Conservation (phyloP, 1,140 invertebrate species). For the Heliconius himera region DNA sequence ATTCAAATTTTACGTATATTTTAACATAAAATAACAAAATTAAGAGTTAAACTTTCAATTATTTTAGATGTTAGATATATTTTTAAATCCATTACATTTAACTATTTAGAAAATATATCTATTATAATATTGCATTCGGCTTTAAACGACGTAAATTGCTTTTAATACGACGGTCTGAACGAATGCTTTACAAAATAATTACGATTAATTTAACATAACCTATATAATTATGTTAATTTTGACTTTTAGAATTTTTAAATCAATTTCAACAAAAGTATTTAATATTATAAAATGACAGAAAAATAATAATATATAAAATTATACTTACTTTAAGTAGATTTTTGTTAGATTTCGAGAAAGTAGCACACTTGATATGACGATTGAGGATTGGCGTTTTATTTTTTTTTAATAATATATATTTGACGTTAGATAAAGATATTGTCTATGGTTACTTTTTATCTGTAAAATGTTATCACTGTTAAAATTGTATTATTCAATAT, state of each 20-base stretch:
- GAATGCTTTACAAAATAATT: slow-evolving; percentile 42
- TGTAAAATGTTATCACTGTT: background rate
- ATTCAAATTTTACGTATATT: too few species aligned
- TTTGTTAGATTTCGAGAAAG: slow-evolving; percentile 15
- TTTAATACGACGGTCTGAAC: slow-evolving; percentile 57
- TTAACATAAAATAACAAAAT: background rate
- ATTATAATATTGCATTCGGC: slow-evolving; percentile 54
- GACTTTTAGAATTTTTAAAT: background rate
- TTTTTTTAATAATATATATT: slow-evolving; percentile 11
- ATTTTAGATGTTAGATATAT: slow-evolving; percentile 19
- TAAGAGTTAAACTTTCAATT: background rate
- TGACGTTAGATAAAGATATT: background rate
- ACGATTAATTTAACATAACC: slow-evolving; percentile 15
- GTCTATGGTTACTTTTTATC: background rate
- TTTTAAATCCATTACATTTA: slow-evolving; percentile 4
- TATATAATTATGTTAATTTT: background rate
- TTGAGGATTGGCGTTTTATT: slow-evolving; percentile 16
- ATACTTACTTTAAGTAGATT: background rate
- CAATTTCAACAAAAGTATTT: background rate
- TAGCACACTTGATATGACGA: slow-evolving; percentile 33
- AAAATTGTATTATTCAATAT: background rate
- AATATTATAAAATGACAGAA: background rate
- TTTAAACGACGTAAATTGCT: slow-evolving; percentile 54
- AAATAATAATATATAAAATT: background rate
- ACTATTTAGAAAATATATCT: slow-evolving; percentile 17